phyloP scores from a whole-genome alignment of 1,140 invertebrate genomes.

The Antheraea pernyi region DNA sequence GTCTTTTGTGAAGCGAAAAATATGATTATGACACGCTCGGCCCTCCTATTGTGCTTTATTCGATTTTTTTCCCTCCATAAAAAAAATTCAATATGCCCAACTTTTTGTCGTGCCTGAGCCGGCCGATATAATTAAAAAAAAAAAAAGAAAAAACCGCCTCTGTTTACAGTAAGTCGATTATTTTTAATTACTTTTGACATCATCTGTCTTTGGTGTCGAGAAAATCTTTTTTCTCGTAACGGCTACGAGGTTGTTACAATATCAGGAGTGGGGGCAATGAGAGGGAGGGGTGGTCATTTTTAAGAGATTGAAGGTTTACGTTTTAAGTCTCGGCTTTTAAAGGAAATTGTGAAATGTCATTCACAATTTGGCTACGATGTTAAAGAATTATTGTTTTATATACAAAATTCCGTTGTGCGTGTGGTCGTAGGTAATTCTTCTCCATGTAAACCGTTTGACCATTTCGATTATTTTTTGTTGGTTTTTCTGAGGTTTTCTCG shows the following conservation, averaged over 20 bases:
- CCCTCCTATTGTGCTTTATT: constrained; percentile 68
- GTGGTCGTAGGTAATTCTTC: too few species aligned
- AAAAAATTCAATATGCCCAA: constrained; percentile 55
- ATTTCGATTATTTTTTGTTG: too few species aligned
- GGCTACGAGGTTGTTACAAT: not conserved
- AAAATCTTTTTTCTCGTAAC: not conserved
- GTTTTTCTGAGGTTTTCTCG: too few species aligned
- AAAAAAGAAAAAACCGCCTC: not conserved
- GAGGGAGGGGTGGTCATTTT: too few species aligned
- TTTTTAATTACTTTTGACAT: not conserved
- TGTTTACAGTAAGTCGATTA: not conserved
- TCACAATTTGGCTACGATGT: too few species aligned
- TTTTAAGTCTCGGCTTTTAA: too few species aligned
- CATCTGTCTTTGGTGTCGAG: not conserved
- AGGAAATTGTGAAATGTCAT: too few species aligned
- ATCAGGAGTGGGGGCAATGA: too few species aligned
- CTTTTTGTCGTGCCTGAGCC: constrained; percentile 38
- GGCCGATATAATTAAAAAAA: constrained; percentile 33
- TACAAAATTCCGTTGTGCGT: too few species aligned
- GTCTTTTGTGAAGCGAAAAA: constrained; percentile 65
- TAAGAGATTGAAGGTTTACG: too few species aligned
- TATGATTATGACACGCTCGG: constrained; percentile 68
- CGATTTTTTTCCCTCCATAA: constrained; percentile 50
- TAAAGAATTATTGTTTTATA: too few species aligned
- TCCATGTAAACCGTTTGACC: too few species aligned